Conservation (phyloP, 2,888 invertebrate genomes). For the Aphodius granarius region DNA sequence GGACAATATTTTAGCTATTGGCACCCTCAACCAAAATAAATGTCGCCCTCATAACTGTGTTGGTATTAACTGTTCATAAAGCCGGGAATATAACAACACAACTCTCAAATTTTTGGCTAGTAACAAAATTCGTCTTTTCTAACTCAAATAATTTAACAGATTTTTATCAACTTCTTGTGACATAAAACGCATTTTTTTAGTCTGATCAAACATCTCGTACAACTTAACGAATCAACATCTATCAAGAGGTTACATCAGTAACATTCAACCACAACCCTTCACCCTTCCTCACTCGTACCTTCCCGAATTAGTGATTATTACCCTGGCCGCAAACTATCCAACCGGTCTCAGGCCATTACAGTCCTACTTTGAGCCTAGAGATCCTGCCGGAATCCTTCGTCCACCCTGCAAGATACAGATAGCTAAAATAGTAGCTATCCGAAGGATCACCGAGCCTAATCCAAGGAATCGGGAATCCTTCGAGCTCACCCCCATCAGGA, state of each 20-base stretch:
- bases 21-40: too few species aligned
- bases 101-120: too few species aligned
- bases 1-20: too few species aligned
- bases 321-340: slow-evolving; percentile 39
- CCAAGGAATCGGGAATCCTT: slow-evolving; percentile 24
- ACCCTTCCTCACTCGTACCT: background rate
- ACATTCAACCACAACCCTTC: background rate
- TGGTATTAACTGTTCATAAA: too few species aligned
- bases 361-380: slow-evolving; percentile 39
- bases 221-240: background rate
- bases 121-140: too few species aligned
- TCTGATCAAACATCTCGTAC: background rate
- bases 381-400: slow-evolving; percentile 40
- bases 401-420: slow-evolving; percentile 49
- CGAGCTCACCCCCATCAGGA: slow-evolving; percentile 27
- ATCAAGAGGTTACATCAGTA: background rate
- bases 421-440: slow-evolving; percentile 42
- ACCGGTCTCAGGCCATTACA: slow-evolving; percentile 37
- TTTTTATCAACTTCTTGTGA: too few species aligned
- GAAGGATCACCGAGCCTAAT: slow-evolving; percentile 36
- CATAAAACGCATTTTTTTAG: too few species aligned
- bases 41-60: too few species aligned
- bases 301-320: slow-evolving; percentile 39
- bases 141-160: too few species aligned
- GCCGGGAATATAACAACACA: too few species aligned